Percentiles rank a stretch among this genome's conserved stretches.
Conservation (phyloP, 2,797 vertebrate species). For the Darevskia mixta region DNA sequence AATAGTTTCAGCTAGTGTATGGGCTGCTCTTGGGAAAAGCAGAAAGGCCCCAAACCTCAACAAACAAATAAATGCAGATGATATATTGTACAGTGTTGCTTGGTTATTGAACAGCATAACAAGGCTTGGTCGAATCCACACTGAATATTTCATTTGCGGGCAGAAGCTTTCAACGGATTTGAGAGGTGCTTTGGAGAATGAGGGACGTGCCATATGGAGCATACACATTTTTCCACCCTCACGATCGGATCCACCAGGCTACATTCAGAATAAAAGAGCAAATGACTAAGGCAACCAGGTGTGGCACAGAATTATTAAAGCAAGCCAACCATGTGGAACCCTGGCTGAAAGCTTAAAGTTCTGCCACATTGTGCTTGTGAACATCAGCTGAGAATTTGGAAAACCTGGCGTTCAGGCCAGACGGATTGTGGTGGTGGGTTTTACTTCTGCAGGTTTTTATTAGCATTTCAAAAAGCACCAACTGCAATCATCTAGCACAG, state of each 20-base stretch:
- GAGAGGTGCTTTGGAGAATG: background rate
- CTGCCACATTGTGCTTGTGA: no score
- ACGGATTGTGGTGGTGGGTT: no score
- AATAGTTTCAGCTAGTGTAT: background rate
- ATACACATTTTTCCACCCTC: background rate
- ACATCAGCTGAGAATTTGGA: no score
- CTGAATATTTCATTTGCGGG: background rate
- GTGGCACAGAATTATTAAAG: no score
- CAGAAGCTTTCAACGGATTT: background rate
- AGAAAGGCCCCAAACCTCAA: background rate
- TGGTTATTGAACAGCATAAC: background rate
- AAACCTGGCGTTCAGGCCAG: no score
- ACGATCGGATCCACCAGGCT: background rate
- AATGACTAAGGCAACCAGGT: no score
- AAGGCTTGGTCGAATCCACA: background rate
- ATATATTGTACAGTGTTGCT: background rate
- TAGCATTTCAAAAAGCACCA: no score
- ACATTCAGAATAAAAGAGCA: background rate
- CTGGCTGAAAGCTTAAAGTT: no score
- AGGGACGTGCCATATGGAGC: background rate
- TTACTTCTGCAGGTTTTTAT: no score
- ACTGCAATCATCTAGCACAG: no score
- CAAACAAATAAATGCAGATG: background rate
- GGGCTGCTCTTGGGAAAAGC: background rate
- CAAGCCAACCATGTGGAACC: no score